Evolutionary conservation across 1,140 invertebrate genomes (phyloP), one percentile per base, ranked within the genome.

Genomic region (Thaumatotibia leucotreta): DNA sequence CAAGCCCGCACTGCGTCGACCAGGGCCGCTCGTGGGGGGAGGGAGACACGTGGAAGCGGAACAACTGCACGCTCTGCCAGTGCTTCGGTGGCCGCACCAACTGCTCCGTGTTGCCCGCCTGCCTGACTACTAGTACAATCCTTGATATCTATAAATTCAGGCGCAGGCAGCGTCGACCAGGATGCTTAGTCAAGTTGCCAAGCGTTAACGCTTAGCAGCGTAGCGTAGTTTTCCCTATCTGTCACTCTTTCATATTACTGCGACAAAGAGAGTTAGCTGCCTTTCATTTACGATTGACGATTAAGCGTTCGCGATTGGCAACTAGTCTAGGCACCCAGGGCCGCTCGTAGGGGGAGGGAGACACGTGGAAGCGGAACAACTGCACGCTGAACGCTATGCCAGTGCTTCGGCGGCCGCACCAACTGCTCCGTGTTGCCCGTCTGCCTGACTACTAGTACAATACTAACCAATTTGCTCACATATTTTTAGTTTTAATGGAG

Each of bases 301-400:
- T n/a, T n/a, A n/a, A n/a, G n/a, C n/a, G n/a, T n/a, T n/a, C n/a
- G n/a, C n/a, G n/a, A n/a, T n/a, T n/a, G n/a, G n/a, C n/a, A n/a
- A n/a, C n/a, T n/a, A n/a, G n/a, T n/a, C n/a, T n/a, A n/a, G n/a
- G n/a, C n/a, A n/a, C n/a, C 64, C 70, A 84, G 9, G 83, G 84
- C 1, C 77, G 80, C 5, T 63, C 79, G 58, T 95, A 94, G 83
- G 80, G 88, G 1, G 93, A 95, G 63, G 93, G 94, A 9, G 92
- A 94, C 65, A 88, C 88, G 39, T 95, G 94, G 94, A 92, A 91
- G 72, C 88, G 93, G 4, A 93, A 94, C 79, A 91, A 91, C 65
- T 96, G 95, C 82, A 94, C 93, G 0, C 86, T 92, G n/a, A n/a
- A n/a, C n/a, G n/a, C n/a, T n/a, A 20, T 95, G 95, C 77, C 89